Evolutionary conservation across 2,797 vertebrate genomes (phyloP), one percentile per base, ranked within the genome.

Genomic region (Sebastiscus albofasciatus): DNA sequence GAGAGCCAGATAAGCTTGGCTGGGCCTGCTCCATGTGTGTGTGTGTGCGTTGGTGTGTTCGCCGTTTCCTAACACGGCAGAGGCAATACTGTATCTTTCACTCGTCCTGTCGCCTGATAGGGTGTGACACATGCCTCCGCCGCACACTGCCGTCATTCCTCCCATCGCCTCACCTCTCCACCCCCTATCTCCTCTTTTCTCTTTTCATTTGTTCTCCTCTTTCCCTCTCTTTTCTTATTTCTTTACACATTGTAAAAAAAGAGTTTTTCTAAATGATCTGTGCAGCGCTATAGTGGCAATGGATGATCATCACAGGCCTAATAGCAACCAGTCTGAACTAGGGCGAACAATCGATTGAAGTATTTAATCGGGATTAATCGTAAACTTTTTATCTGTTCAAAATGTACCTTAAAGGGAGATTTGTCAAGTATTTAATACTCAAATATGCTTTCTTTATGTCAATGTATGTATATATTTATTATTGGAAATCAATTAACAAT

Each of bases 121-220:
- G 93, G 96, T 96, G 96, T 97, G 98, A 99, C 98, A 97, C 94
- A 91, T 96, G 94, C 95, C 95, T 93, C 88, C 85, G 91, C 95
- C 90, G 92, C 93, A 89, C 94, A 93, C 95, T 92, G 85, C 91
- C 94, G 94, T 95, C 96, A 94, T 94, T 94, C 87, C 92, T 94
- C 93, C 92, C 91, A 90, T 93, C 74, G 68, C 77, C 68, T 89
- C 84, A 77, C 77, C 83, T 83, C 86, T 84, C 67, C 77, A 66
- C 77, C 72, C 77, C 76, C 83, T 65, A 54, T 72, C 52, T 67
- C 70, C 29, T 79, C 62, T 66, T 83, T 83, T 90, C 83, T 82
- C 72, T 33, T 81, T 80, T 76, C 72, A 79, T 86, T 81, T 80
- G 68, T 80, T 70, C 68, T 65, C 52, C 33, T 82, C 59, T 67